Conservation (phyloP, 2,888 invertebrate genomes). For the Hetaerina titia region DNA sequence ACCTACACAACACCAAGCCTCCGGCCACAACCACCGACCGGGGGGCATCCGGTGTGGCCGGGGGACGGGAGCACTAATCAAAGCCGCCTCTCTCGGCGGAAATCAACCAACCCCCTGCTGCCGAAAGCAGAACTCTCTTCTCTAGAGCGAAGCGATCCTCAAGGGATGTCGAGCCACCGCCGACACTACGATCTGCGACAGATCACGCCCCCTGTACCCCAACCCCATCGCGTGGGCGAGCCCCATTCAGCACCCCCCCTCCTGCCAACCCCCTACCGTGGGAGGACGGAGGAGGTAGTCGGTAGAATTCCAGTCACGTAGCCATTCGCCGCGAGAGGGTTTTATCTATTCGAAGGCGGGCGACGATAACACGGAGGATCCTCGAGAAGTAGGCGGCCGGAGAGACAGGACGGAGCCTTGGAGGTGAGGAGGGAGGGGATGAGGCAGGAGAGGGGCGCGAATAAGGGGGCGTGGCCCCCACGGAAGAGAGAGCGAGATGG, state of each 20-base stretch:
- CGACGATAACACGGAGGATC: conserved; percentile 30
- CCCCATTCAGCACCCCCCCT: neutral
- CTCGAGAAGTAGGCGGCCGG: neutral
- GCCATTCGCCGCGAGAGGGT: neutral
- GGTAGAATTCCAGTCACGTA: neutral
- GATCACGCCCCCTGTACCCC: neutral
- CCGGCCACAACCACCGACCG: neutral
- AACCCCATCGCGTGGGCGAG: neutral
- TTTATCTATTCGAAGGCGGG: neutral
- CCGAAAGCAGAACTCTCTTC: neutral
- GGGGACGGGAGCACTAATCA: neutral
- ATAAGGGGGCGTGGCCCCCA: neutral
- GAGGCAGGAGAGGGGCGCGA: no score
- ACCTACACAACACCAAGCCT: neutral
- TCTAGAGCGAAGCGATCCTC: neutral
- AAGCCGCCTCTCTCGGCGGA: neutral
- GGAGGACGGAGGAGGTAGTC: neutral
- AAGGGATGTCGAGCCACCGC: neutral
- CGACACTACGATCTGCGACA: neutral
- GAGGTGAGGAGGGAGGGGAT: neutral
- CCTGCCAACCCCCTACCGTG: neutral
- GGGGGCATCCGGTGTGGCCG: neutral
- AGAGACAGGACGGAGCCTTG: neutral
- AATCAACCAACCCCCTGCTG: neutral
- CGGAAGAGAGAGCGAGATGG: neutral